phyloP scores from a whole-genome alignment of 2,888 invertebrate genomes.

The Thymelicus lineola region DNA sequence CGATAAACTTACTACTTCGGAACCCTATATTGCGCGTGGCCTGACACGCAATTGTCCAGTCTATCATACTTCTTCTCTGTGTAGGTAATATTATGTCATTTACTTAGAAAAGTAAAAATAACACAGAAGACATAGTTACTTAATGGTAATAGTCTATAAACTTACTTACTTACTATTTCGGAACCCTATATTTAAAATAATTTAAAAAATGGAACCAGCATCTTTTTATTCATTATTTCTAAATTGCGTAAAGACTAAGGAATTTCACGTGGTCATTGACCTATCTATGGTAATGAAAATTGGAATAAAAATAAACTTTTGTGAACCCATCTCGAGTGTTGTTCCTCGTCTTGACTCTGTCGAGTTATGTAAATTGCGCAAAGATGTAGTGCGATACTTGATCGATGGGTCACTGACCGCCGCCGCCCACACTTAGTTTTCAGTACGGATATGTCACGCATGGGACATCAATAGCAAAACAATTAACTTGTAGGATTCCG shows the following conservation, averaged over 20 bases:
- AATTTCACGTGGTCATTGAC: constrained; percentile 56
- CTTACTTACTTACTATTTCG: no score
- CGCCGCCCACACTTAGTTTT: constrained; percentile 63
- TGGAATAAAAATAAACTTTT: constrained; percentile 62
- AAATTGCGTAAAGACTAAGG: constrained; percentile 15
- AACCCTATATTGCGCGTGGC: no score
- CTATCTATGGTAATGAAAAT: constrained; percentile 44
- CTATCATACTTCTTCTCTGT: no score
- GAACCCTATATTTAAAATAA: no score
- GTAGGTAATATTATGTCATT: no score
- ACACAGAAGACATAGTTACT: no score
- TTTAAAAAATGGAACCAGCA: no score
- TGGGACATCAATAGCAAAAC: constrained; percentile 51
- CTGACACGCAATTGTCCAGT: no score
- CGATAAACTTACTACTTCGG: no score
- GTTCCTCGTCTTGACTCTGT: constrained; percentile 72
- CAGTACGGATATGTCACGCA: constrained; percentile 51
- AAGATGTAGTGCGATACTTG: constrained; percentile 73
- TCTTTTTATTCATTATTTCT: not conserved
- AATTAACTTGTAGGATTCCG: constrained; percentile 48
- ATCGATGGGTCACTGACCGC: constrained; percentile 76
- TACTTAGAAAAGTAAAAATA: no score
- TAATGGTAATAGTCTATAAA: no score
- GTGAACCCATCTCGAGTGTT: constrained; percentile 73
- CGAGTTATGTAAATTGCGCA: constrained; percentile 82